A percentile compares a stretch with the other conserved stretches of the same genome.
Evolutionary conservation across 1,140 invertebrate species (phyloP).

Genomic region (Drosophila micromelanica): DNA sequence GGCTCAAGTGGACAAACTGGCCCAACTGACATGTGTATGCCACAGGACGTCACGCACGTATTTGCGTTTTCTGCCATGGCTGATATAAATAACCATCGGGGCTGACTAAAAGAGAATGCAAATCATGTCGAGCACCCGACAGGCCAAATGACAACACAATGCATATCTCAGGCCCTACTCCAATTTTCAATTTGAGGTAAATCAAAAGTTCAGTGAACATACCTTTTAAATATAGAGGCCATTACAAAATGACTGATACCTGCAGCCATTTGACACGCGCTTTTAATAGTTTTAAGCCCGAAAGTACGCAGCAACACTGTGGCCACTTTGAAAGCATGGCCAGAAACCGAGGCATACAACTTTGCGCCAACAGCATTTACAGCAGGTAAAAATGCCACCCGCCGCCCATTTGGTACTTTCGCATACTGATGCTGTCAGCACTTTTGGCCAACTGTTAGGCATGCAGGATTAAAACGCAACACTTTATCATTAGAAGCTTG

Average conservation of each 20-base stretch:
- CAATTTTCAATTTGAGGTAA: neutral
- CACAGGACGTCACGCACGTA: conserved; percentile 48
- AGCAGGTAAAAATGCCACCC: neutral
- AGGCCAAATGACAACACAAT: conserved; percentile 14
- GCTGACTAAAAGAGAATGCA: conserved; percentile 4
- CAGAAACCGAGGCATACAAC: conserved; percentile 28
- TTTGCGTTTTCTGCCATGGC: conserved; percentile 63
- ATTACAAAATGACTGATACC: conserved; percentile 26
- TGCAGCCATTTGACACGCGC: conserved; percentile 35
- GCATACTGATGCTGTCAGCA: conserved; percentile 49
- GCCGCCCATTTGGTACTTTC: conserved; percentile 5
- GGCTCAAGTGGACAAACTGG: conserved; percentile 8
- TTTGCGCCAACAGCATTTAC: conserved; percentile 24
- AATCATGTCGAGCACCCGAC: conserved; percentile 44
- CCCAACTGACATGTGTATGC: conserved; percentile 54
- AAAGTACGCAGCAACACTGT: conserved; percentile 21
- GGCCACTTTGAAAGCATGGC: conserved; percentile 16
- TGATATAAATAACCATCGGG: conserved; percentile 71
- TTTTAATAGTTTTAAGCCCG: conserved; percentile 44
- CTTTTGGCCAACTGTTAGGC: conserved; percentile 45
- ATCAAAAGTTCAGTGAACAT: neutral
- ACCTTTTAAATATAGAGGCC: conserved; percentile 11
- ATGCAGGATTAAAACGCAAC: conserved; percentile 63
- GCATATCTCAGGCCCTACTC: conserved; percentile 2
- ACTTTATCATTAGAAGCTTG: conserved; percentile 80